Base-by-base conservation (phyloP, 2,113 vertebrate species). In the Myrmophylax atrothorax region DNA sequence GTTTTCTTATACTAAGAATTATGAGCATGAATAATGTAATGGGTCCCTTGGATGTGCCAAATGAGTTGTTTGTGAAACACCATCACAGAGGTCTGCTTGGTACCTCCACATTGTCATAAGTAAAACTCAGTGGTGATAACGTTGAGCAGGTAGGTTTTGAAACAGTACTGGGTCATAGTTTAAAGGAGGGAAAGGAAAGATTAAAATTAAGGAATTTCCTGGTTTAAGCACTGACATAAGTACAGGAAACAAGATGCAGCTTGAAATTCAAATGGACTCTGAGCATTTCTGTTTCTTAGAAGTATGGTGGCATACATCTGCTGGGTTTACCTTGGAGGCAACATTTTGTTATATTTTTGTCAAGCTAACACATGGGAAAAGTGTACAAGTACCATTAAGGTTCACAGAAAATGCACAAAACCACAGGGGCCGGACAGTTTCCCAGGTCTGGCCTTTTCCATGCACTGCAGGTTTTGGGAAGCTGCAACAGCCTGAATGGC, bases 341-440 rank as follows among this genome's bases (percentile, higher is more conserved):
- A 37, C 10, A 19, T 68, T 70, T n/a, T 46, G 10, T 74, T 73
- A 24, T 10, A 67, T 80, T 50, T 31, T 22, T 42, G 14, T 68
- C 38, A 73, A 66, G 5, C 26, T 47, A 24, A 35, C 0, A 1
- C 0, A 0, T 25, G 44, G 63, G 29, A 73, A 38, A 46, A 89
- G 28, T 1, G 1, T 9, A 4, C 0, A 2, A 14, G 12, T 82
- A 29, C 10, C 4, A 4, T 35, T 50, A 55, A 42, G 6, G 37
- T 14, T 73, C 62, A 52, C 23, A 63, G 33, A 55, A 79, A 88
- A 53, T 10, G 2, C 49, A 17, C 11, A 67, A 64, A 69, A 40
- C 16, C 4, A 1, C 20, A 1, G 3, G 15, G 11, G 5, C 9
- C 2, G 1, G 17, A 24, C 31, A 35, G 33, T 3, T 69, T 59